These are phyloP conservation scores for Nomada ruficornis DNA, from an alignment of 2,888 invertebrate genomes.

Conservation along the genomic window DNA sequence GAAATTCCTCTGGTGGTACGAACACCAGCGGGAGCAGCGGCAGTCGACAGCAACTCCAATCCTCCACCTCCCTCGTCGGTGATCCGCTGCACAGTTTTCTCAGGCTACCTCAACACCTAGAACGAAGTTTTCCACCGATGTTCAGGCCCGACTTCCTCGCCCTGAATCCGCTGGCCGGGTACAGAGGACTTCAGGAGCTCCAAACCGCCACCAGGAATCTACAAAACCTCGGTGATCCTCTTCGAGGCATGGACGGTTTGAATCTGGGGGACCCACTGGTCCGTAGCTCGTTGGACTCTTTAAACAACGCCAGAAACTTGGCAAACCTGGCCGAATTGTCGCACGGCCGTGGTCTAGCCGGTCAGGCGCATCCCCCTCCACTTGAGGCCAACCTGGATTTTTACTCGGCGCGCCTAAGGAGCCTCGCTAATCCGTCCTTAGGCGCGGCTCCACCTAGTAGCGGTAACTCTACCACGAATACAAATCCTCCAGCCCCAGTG, in stretches of 20 bases:
- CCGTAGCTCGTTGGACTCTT: slow-evolving; percentile 81
- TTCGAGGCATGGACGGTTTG: slow-evolving; percentile 82
- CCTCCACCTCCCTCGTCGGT: slow-evolving; percentile 81
- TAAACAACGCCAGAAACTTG: slow-evolving; percentile 83
- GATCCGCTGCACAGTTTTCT: slow-evolving; percentile 83
- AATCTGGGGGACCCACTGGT: slow-evolving; percentile 82
- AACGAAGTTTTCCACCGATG: slow-evolving; percentile 82
- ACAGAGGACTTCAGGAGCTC: slow-evolving; percentile 81
- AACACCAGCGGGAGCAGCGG: slow-evolving; percentile 79
- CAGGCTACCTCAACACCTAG: slow-evolving; percentile 81
- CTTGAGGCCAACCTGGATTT: slow-evolving; percentile 97
- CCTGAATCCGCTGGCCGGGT: slow-evolving; percentile 81
- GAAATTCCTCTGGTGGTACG: slow-evolving; percentile 83
- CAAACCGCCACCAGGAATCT: slow-evolving; percentile 82
- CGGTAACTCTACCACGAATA: slow-evolving; percentile 88
- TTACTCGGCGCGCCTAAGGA: slow-evolving; percentile 99
- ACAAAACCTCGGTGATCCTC: slow-evolving; percentile 82
- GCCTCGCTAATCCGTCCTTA: slow-evolving; percentile 98
- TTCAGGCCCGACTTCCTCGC: slow-evolving; percentile 83
- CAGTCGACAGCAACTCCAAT: slow-evolving; percentile 79
- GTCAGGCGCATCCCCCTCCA: slow-evolving; percentile 87
- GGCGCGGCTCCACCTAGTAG: slow-evolving; percentile 92
- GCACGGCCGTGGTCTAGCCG: slow-evolving; percentile 76
- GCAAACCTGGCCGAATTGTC: slow-evolving; percentile 83
- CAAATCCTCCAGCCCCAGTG: slow-evolving; percentile 87